Percentiles rank a stretch among this genome's conserved stretches.
Conservation (phyloP, 2,888 invertebrate genomes). For the Coelopa pilipes region DNA sequence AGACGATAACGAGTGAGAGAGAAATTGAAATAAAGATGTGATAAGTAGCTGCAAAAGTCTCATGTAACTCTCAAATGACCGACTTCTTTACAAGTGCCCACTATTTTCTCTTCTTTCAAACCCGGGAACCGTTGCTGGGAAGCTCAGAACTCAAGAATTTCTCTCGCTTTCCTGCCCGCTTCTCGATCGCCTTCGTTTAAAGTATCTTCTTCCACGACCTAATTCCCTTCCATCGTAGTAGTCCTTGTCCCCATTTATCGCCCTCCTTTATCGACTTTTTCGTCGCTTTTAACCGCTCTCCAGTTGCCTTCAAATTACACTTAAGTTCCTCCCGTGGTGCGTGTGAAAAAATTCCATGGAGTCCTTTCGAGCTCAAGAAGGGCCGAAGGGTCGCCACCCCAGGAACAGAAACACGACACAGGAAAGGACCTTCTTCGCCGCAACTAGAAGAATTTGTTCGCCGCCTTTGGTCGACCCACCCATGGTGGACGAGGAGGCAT, state of each 20-base stretch:
- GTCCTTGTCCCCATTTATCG: not conserved
- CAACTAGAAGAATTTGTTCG: not conserved
- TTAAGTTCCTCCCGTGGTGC: conserved; percentile 59
- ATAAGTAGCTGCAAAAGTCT: conserved; percentile 31
- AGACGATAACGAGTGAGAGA: not conserved
- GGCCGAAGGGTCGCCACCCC: too few species aligned
- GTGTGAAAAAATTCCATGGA: conserved; percentile 46
- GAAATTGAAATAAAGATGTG: not conserved
- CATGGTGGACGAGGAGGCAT: conserved; percentile 44
- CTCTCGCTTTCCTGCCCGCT: conserved; percentile 17
- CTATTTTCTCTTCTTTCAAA: too few species aligned
- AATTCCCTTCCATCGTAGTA: not conserved
- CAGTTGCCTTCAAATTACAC: conserved; percentile 62
- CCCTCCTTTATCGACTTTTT: too few species aligned
- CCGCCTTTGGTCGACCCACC: too few species aligned
- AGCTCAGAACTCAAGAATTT: too few species aligned
- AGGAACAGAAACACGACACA: too few species aligned
- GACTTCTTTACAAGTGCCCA: too few species aligned
- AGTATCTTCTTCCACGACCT: too few species aligned
- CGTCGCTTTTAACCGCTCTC: conserved; percentile 52
- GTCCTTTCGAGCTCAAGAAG: not conserved
- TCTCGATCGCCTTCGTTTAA: not conserved
- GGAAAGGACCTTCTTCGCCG: not conserved
- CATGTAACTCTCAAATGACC: too few species aligned
- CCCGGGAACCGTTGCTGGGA: too few species aligned